phyloP scores from a whole-genome alignment of 2,797 vertebrate genomes.

The Dromococcyx pavoninus region DNA sequence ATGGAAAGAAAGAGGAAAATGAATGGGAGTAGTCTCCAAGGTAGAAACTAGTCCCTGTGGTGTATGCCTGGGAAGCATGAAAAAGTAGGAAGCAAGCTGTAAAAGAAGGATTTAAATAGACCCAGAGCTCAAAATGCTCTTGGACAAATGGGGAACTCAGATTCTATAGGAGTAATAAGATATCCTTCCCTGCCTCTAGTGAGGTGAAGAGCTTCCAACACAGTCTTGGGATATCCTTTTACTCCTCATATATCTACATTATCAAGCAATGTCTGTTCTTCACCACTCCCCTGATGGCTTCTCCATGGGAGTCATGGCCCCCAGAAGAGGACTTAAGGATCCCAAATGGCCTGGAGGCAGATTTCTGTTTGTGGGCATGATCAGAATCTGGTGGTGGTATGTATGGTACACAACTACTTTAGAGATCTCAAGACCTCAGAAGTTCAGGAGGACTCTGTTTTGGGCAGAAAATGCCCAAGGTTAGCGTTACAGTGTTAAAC shows the following conservation, averaged over 20 bases:
- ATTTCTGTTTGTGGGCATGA: not conserved
- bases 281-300: not conserved
- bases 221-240: not conserved
- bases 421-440: not conserved
- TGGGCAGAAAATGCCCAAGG: not conserved
- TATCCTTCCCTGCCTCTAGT: not conserved
- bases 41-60: not conserved
- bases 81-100: not conserved
- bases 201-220: not conserved
- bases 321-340: not conserved
- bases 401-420: not conserved
- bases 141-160: not conserved
- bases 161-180: not conserved
- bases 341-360: not conserved
- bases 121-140: not conserved
- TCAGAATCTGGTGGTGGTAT: not conserved
- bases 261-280: not conserved
- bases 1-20: not conserved
- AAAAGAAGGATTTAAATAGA: not conserved
- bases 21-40: not conserved
- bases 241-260: not conserved
- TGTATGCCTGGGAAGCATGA: not conserved
- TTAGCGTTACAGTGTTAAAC: not conserved
- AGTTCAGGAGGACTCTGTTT: not conserved
- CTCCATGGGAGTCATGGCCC: not conserved